These are phyloP conservation scores for Leucopsar rothschildi DNA, from an alignment of 2,113 vertebrate species.

Conservation along the genomic window DNA sequence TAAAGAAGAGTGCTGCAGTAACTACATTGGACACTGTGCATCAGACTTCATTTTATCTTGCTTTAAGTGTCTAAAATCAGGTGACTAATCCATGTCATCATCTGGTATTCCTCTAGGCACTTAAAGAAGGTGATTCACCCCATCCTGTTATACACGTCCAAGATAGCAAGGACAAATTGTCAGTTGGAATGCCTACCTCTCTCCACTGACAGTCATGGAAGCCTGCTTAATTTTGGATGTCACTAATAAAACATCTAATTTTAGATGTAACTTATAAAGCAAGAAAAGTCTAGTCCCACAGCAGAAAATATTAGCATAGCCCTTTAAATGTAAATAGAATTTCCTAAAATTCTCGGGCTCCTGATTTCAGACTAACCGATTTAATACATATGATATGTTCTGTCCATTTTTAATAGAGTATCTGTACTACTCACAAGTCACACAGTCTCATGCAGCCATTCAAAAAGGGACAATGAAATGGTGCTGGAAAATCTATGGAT, in stretches of 20 bases:
- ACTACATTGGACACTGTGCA: neutral
- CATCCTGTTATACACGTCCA: neutral
- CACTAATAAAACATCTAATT: neutral
- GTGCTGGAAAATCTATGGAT: neutral
- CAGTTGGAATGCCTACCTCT: neutral
- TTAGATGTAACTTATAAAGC: neutral
- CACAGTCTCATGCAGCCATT: neutral
- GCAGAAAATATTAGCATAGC: neutral
- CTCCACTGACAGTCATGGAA: neutral
- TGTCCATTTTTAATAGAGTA: neutral
- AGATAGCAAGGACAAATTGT: neutral
- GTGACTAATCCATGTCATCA: neutral
- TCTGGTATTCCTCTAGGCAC: neutral
- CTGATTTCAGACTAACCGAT: neutral
- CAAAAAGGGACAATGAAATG: accelerated
- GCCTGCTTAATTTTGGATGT: neutral
- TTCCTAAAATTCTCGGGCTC: neutral
- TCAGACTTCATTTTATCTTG: neutral
- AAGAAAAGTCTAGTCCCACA: neutral
- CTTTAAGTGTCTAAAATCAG: constrained; percentile 9
- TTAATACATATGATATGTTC: neutral
- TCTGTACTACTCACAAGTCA: neutral
- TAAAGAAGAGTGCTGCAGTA: neutral
- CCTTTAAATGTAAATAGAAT: neutral
- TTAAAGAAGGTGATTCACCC: neutral